phyloP scores from a whole-genome alignment of 2,113 vertebrate genomes.

The Entosphenus tridentatus region DNA sequence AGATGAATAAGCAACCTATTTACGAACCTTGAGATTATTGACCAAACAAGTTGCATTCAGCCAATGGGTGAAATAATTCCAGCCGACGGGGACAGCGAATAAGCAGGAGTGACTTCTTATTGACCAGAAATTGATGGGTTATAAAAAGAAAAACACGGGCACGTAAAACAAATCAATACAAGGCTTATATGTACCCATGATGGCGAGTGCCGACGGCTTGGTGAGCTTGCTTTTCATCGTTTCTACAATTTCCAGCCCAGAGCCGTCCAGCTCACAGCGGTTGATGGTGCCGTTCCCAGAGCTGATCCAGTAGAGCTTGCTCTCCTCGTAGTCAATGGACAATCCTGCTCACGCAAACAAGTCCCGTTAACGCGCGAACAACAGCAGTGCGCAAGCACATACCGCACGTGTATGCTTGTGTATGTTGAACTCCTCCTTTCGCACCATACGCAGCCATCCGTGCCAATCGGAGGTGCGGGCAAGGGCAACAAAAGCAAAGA shows the following conservation, averaged over 20 bases:
- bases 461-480: neutral
- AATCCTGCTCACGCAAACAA: conserved; percentile 37
- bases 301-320: conserved; percentile 95
- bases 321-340: conserved; percentile 65
- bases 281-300: conserved; percentile 92
- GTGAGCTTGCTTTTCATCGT: conserved; percentile 63
- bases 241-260: conserved; percentile 71
- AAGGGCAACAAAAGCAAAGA: neutral
- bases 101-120: no score
- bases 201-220: conserved; percentile 72
- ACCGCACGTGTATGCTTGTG: neutral
- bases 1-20: no score
- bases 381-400: neutral
- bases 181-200: conserved; percentile 68
- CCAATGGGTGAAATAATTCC: no score
- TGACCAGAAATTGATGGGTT: no score
- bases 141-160: no score
- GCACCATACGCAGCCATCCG: neutral
- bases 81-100: no score
- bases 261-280: conserved; percentile 80
- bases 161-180: neutral
- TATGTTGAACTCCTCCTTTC: neutral
- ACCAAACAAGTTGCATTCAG: no score
- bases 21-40: no score
- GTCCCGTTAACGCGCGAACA: neutral